These are phyloP conservation scores for Metellina segmentata DNA, from an alignment of 2,888 invertebrate genomes.

Conservation along the genomic window DNA sequence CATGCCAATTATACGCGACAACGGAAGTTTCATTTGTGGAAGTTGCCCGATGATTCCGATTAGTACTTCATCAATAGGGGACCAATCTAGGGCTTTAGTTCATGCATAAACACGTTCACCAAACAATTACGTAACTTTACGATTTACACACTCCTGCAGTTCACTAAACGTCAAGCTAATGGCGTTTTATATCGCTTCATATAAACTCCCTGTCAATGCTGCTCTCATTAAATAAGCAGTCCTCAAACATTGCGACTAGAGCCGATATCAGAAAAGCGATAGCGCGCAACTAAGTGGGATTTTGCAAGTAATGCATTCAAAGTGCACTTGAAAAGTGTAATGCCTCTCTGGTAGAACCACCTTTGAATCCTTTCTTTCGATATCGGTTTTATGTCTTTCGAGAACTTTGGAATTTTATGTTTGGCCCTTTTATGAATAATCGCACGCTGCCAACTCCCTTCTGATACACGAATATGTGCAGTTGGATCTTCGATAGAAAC, in stretches of 20 bases:
- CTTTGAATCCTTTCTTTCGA: too few relatives aligned
- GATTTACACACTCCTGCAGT: background rate
- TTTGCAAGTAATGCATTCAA: background rate
- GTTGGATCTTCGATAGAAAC: too few relatives aligned
- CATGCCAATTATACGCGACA: background rate
- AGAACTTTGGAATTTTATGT: too few relatives aligned
- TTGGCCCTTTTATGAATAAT: too few relatives aligned
- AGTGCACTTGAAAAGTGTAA: background rate
- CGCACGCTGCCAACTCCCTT: too few relatives aligned
- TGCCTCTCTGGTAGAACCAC: too few relatives aligned
- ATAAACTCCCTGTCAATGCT: background rate
- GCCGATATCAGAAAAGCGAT: background rate
- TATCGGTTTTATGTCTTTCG: too few relatives aligned
- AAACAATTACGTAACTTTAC: background rate
- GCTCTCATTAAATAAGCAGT: background rate
- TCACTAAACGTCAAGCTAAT: background rate
- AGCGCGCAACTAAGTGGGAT: background rate
- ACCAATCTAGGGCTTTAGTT: background rate
- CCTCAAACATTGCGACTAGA: background rate
- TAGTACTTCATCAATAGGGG: background rate
- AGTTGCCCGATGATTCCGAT: background rate
- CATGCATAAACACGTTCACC: background rate
- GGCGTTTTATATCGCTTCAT: conserved; percentile 1
- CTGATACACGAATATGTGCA: too few relatives aligned
- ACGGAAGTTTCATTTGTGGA: background rate